phyloP scores from a whole-genome alignment of 2,888 invertebrate genomes.

The Drosophila koepferae region DNA sequence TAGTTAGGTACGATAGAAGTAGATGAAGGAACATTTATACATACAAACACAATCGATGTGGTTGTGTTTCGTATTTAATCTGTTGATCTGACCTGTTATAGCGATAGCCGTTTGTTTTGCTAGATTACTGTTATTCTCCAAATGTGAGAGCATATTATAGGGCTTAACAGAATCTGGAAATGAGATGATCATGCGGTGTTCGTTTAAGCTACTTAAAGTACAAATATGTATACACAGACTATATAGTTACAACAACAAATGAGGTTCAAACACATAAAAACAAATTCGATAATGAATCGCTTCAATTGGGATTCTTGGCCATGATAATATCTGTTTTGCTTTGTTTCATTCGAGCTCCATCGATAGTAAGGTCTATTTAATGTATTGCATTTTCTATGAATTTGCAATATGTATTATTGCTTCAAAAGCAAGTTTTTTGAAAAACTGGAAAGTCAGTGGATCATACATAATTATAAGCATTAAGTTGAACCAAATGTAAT shows the following conservation, averaged over 20 bases:
- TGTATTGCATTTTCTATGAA: background rate
- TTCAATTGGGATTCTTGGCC: background rate
- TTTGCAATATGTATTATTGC: conserved; percentile 1
- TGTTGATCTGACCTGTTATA: conserved; percentile 83
- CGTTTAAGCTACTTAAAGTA: conserved; percentile 45
- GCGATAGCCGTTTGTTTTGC: conserved; percentile 84
- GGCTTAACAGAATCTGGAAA: conserved; percentile 84
- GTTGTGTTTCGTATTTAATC: conserved; percentile 39
- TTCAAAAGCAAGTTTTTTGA: background rate
- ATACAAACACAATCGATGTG: conserved; percentile 41
- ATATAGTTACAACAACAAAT: conserved; percentile 38
- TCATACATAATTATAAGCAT: background rate
- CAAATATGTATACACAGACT: conserved; percentile 35
- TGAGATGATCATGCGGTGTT: conserved; percentile 77
- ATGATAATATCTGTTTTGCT: background rate
- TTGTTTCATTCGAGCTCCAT: background rate
- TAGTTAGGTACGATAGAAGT: conserved; percentile 53
- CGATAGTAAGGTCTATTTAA: background rate
- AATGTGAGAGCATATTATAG: conserved; percentile 85
- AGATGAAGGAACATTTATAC: conserved; percentile 59
- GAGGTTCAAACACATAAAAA: conserved; percentile 16
- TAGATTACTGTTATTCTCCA: conserved; percentile 85
- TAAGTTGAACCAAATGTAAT: conserved; percentile 3
- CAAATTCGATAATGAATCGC: background rate
- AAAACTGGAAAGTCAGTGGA: background rate